Base-by-base conservation (phyloP, 2,888 invertebrate species). In the Melipona beecheii region DNA sequence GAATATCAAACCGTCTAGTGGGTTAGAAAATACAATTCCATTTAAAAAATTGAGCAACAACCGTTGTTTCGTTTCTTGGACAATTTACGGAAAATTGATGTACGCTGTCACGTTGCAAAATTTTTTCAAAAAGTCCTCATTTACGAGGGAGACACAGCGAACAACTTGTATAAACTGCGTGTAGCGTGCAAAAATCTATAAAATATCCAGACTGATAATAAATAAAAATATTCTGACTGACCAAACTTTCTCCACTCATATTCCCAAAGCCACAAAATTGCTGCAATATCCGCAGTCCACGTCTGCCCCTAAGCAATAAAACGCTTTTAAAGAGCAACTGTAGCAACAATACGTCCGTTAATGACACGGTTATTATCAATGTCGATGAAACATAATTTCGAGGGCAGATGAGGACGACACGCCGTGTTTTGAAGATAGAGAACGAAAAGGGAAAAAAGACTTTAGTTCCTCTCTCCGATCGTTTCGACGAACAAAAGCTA, bases 331-430 rank as follows among this genome's bases (percentile, higher is more conserved):
- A 56, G n/a, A 64, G 69, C 56, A 52, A 80, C 56, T 24, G 54
- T 49, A 19, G 60, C 62, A 74, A 79, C 66, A 60, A 56, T 62
- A 56, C 58, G 72, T 68, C 73, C 58, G 21, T 43, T 24, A 64
- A 70, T 50, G 74, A 58, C 70, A 81, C 71, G 73, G 73, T 83
- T 36, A 76, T 66, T 72, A 62, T 76, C 68, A 81, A 84, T 78
- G 68, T 78, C 64, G 65, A 75, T 68, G 56, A 66, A 78, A 24
- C 60, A 27, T 75, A 56, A 65, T 36, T 36, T 36, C 36, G 36
- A 21, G 36, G 6, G 49, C 56, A 69, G 21, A 65, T 31, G 62
- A 60, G 60, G 24, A 64, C 31, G 49, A 17, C n/a, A 58, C 52
- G 52, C 58, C 58, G 75, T 56, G 65, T 65, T n/a, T n/a, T 24